Evolutionary conservation across 1,140 invertebrate species (phyloP).

Genomic region (Calephelis virginiensis): DNA sequence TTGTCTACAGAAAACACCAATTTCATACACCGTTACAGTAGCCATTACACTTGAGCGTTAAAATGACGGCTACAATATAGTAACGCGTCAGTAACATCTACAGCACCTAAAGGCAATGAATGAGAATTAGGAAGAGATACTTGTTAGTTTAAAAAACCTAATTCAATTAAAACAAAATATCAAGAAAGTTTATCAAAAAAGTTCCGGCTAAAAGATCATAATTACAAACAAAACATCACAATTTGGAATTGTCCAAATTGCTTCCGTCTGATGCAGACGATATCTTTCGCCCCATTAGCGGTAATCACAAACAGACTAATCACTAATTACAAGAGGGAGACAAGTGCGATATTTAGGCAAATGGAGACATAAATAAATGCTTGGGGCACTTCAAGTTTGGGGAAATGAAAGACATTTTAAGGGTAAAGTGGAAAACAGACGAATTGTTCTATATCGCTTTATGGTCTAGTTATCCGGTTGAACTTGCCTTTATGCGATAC

Average conservation of each 20-base stretch:
- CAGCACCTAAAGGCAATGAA: too few species aligned
- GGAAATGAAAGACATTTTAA: not conserved
- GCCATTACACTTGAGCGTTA: too few species aligned
- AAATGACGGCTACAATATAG: too few species aligned
- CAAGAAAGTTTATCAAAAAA: slow-evolving; percentile 21
- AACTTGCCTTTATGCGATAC: too few species aligned
- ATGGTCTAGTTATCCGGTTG: too few species aligned
- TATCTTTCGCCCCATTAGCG: slow-evolving; percentile 45
- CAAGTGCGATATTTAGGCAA: slow-evolving; percentile 28
- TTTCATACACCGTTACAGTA: too few species aligned
- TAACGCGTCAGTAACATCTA: too few species aligned
- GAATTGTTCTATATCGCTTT: too few species aligned
- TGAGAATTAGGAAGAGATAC: too few species aligned
- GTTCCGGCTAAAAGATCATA: not conserved
- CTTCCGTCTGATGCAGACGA: slow-evolving; percentile 35
- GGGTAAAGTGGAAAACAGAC: too few species aligned
- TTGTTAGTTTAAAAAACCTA: not conserved
- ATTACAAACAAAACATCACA: slow-evolving; percentile 18
- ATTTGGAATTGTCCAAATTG: slow-evolving; percentile 38
- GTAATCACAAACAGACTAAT: slow-evolving; percentile 58
- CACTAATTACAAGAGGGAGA: slow-evolving; percentile 42
- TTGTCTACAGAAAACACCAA: too few species aligned
- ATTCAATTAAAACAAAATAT: slow-evolving; percentile 2
- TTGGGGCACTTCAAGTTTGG: not conserved
- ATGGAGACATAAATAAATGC: slow-evolving; percentile 52